phyloP scores from a whole-genome alignment of 2,797 vertebrate genomes.

The Phrynocephalus guinanensis region DNA sequence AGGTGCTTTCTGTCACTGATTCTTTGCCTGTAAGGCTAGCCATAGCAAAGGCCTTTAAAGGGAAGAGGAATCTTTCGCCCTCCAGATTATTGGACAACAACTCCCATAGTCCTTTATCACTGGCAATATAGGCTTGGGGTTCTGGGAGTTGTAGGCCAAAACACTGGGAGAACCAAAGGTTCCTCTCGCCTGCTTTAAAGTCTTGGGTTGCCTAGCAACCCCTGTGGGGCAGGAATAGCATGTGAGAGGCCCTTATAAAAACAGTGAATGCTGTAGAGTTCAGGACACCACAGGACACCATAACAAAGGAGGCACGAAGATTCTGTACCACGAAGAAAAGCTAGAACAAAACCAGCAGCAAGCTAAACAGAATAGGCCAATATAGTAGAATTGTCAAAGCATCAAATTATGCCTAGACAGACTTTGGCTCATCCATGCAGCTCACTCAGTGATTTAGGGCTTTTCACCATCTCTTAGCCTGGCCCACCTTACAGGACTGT shows the following conservation, averaged over 20 bases:
- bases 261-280: neutral
- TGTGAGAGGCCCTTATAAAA: neutral
- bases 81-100: too few species aligned
- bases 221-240: neutral
- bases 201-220: neutral
- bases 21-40: neutral
- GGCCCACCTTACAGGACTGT: neutral
- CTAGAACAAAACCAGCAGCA: neutral
- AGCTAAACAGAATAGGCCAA: neutral
- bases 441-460: neutral
- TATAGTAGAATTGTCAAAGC: neutral
- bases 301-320: neutral
- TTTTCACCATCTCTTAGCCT: neutral
- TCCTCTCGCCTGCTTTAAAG: neutral
- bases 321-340: neutral
- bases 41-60: neutral
- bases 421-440: neutral
- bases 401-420: neutral
- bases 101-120: too few species aligned
- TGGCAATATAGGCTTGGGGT: too few species aligned
- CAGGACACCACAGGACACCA: neutral
- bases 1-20: neutral
- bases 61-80: too few species aligned
- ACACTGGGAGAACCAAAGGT: too few species aligned
- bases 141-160: too few species aligned